Conservation (phyloP, 2,113 vertebrate genomes). For the Furnarius figulus region DNA sequence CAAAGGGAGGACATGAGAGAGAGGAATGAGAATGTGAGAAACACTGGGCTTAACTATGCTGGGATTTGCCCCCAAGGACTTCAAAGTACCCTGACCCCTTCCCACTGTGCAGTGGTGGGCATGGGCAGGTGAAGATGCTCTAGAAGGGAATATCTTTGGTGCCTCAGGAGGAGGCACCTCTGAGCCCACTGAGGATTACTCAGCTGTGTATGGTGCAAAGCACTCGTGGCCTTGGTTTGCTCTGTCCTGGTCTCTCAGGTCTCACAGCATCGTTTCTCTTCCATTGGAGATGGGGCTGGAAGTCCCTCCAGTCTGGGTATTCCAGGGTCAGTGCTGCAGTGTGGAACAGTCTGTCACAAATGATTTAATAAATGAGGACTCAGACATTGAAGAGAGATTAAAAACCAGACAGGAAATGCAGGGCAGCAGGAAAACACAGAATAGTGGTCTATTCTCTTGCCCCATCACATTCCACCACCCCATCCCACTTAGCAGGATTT, state of each 20-base stretch:
- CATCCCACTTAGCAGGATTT: neutral
- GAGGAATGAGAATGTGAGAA: neutral
- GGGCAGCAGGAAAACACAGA: neutral
- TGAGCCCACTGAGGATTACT: neutral
- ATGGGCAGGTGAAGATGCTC: neutral
- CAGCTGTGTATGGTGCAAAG: rapidly evolving
- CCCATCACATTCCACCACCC: neutral
- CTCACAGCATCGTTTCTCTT: neutral
- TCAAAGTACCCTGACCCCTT: neutral
- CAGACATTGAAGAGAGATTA: neutral
- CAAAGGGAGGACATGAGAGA: neutral
- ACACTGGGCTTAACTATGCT: neutral
- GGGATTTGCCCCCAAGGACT: neutral
- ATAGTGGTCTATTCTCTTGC: neutral
- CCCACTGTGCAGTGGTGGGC: neutral
- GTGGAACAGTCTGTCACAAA: neutral
- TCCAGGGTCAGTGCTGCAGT: neutral
- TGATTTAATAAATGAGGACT: neutral
- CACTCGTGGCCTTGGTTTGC: neutral
- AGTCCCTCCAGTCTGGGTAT: neutral
- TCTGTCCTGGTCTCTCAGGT: neutral
- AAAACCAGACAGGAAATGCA: neutral
- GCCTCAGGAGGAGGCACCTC: neutral
- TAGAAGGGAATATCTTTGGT: neutral
- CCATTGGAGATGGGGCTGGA: neutral